phyloP scores from a whole-genome alignment of 1,140 invertebrate genomes.

The Eufriesea mexicana region DNA sequence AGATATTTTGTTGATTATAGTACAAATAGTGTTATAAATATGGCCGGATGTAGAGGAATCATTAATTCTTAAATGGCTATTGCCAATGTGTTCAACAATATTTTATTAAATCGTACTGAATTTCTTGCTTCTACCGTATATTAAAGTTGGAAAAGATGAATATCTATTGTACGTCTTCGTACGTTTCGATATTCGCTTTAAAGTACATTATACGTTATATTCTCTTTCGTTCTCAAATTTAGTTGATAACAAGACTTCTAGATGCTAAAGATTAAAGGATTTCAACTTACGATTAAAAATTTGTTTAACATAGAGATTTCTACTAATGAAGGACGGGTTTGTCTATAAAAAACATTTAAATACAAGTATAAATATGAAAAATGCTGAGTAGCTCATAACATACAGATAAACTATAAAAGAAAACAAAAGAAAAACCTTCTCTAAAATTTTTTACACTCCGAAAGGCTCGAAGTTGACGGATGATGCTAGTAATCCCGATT shows the following conservation, averaged over 20 bases:
- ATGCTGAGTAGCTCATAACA: conserved; percentile 69
- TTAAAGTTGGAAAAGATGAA: conserved; percentile 57
- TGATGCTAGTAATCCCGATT: conserved; percentile 76
- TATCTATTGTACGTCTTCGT: conserved; percentile 33
- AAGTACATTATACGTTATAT: conserved; percentile 1
- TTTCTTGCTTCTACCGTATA: conserved; percentile 34
- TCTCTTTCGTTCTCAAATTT: conserved; percentile 20
- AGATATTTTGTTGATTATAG: conserved; percentile 44
- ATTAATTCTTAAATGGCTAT: conserved; percentile 57
- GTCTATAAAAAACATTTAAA: conserved; percentile 74
- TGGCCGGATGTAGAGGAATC: conserved; percentile 72
- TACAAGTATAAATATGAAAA: conserved; percentile 79
- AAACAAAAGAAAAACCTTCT: conserved; percentile 68
- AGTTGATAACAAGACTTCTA: conserved; percentile 54
- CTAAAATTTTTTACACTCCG: conserved; percentile 63
- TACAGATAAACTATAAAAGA: conserved; percentile 73
- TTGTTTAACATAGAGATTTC: conserved; percentile 42
- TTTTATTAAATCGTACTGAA: conserved; percentile 44
- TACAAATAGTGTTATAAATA: conserved; percentile 69
- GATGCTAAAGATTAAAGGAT: conserved; percentile 56
- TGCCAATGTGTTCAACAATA: conserved; percentile 49
- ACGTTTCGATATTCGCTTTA: conserved; percentile 17
- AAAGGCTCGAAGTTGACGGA: conserved; percentile 48
- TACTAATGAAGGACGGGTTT: conserved; percentile 75
- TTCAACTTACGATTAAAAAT: conserved; percentile 61